Conservation (phyloP, 2,113 vertebrate genomes). For the Osmerus mordax region DNA sequence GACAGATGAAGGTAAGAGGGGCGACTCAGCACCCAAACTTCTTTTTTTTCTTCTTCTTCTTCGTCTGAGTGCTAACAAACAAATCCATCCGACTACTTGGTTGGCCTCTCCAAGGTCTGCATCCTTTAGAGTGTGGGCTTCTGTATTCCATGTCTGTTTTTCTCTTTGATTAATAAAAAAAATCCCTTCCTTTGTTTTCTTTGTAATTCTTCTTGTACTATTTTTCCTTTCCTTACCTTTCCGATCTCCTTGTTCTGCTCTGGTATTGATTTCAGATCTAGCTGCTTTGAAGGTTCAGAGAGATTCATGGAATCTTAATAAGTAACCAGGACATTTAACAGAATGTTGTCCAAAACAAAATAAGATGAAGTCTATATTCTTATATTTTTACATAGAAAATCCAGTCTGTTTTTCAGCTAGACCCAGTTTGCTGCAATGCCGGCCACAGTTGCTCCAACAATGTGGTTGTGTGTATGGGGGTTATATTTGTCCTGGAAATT, state of each 20-base stretch:
- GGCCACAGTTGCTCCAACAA: not conserved
- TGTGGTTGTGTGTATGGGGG: not conserved
- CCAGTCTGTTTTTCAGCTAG: not conserved
- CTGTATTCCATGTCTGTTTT: slow-evolving; percentile 12
- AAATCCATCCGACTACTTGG: slow-evolving; percentile 1
- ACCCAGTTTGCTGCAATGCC: not conserved
- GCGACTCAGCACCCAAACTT: not conserved
- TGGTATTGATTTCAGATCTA: slow-evolving; percentile 9
- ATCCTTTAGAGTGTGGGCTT: slow-evolving; percentile 8
- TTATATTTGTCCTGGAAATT: not conserved
- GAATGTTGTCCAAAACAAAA: not conserved
- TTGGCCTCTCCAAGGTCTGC: slow-evolving; percentile 12
- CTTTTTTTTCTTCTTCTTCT: not conserved
- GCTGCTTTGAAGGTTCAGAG: slow-evolving; percentile 6
- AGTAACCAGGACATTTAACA: not conserved
- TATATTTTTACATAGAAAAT: not conserved
- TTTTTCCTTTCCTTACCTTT: slow-evolving; percentile 16
- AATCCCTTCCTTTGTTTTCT: slow-evolving; percentile 15
- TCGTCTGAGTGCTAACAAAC: slow-evolving; percentile 13
- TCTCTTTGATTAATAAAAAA: slow-evolving; percentile 22
- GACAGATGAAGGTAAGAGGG: slow-evolving; percentile 63
- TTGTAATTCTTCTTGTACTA: slow-evolving; percentile 11
- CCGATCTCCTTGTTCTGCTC: slow-evolving; percentile 4
- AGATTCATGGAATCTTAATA: not conserved
- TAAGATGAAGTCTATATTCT: not conserved